These are phyloP conservation scores for Nannoperca australis DNA, from an alignment of 2,797 vertebrate species.

Conservation along the genomic window DNA sequence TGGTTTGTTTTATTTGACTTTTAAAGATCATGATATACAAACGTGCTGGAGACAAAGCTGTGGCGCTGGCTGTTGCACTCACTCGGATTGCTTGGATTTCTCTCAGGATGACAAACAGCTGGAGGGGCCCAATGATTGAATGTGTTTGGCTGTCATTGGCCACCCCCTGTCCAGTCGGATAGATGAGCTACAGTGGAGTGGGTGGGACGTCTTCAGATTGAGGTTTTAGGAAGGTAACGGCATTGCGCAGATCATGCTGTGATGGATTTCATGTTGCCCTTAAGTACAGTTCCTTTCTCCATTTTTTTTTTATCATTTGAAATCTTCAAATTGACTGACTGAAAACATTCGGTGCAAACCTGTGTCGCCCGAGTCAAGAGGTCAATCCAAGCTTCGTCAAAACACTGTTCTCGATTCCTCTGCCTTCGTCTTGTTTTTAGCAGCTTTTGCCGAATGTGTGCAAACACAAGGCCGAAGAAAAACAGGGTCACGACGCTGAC, in stretches of 20 bases:
- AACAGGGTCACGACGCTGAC: not conserved
- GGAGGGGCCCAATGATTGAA: constrained; percentile 85
- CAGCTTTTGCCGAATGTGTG: constrained; percentile 22
- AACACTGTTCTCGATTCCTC: constrained; percentile 27
- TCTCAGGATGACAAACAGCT: constrained; percentile 83
- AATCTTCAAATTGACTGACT: constrained; percentile 9
- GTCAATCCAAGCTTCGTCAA: constrained; percentile 13
- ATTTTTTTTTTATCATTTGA: constrained; percentile 23
- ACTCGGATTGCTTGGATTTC: constrained; percentile 90
- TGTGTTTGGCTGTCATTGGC: constrained; percentile 86
- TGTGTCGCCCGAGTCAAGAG: constrained; percentile 20
- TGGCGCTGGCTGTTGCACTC: constrained; percentile 76
- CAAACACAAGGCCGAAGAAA: constrained; percentile 3
- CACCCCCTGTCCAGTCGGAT: constrained; percentile 73
- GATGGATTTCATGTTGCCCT: constrained; percentile 67
- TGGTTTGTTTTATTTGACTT: constrained; percentile 75
- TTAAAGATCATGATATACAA: constrained; percentile 77
- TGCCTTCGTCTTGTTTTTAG: constrained; percentile 27
- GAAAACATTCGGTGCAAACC: constrained; percentile 30
- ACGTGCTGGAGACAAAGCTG: constrained; percentile 73
- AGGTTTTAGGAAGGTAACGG: constrained; percentile 54
- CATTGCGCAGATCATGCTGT: constrained; percentile 50
- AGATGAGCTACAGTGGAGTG: constrained; percentile 73
- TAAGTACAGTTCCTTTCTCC: constrained; percentile 61
- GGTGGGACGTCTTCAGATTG: constrained; percentile 68